Conservation (phyloP, 2,888 invertebrate species). For the Dicranocentrus wangi region DNA sequence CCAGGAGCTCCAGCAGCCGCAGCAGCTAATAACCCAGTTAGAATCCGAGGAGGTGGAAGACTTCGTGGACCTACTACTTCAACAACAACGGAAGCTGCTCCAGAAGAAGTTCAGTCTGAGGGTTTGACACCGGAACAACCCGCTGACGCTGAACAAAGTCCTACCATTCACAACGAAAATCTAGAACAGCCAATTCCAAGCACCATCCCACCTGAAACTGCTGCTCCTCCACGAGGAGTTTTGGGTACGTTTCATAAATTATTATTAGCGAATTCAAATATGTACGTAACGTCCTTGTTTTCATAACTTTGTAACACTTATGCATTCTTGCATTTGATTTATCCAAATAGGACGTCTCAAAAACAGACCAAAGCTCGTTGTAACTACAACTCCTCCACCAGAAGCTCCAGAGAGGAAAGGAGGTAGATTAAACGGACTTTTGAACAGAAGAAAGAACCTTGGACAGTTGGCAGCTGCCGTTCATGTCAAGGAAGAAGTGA, state of each 20-base stretch:
- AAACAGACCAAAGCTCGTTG: constrained; percentile 63
- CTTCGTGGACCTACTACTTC: constrained; percentile 60
- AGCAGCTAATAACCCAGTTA: constrained; percentile 20
- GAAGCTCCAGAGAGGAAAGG: constrained; percentile 65
- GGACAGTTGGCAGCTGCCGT: constrained; percentile 40
- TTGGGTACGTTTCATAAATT: constrained; percentile 55
- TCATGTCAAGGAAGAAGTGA: constrained; percentile 59
- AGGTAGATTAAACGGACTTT: constrained; percentile 67
- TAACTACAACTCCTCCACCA: constrained; percentile 67
- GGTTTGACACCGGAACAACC: constrained; percentile 42
- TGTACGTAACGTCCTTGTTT: not conserved
- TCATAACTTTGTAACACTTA: not conserved
- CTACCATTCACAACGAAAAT: constrained; percentile 54
- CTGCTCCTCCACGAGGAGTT: constrained; percentile 63
- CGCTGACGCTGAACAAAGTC: constrained; percentile 59
- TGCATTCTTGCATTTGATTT: too few species aligned
- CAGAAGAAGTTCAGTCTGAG: constrained; percentile 40
- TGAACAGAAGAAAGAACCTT: constrained; percentile 66
- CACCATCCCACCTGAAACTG: constrained; percentile 46
- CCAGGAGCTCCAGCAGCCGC: constrained; percentile 51
- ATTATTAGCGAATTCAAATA: too few species aligned
- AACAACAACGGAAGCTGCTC: constrained; percentile 49
- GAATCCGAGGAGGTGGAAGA: constrained; percentile 61
- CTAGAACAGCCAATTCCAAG: constrained; percentile 45
- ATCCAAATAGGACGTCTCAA: constrained; percentile 67